Evolutionary conservation across 1,140 invertebrate genomes (phyloP), one percentile per base, ranked within the genome.

Genomic region (honey bee (Apis mellifera)): DNA sequence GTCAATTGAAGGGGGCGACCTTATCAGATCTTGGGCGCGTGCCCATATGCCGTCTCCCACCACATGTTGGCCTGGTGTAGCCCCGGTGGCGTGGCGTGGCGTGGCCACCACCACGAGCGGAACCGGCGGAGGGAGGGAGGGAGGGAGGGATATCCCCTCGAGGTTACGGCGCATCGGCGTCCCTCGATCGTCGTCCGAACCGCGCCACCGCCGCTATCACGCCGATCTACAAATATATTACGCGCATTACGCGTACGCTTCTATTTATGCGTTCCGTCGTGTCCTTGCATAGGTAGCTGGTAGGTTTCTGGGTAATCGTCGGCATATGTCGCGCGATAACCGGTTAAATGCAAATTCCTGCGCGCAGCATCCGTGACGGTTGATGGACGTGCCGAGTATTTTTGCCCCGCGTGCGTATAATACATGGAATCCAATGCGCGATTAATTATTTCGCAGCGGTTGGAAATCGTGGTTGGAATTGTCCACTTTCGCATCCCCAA

Each of bases 11-110:
- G 90, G 71, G 79, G 84, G 68, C 73, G 73, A 81, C 72, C 76
- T 90, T 93, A 93, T 93, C 93, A 90, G 92, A 93, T 93, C 89
- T 77, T 79, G 79, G 90, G 82, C 92, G 88, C 91, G 92, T 93
- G 93, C 90, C 93, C 93, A 93, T 92, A 92, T 93, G 93, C 88
- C 84, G 86, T 86, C 85, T 90, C 85, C 86, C 83, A 89, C 88
- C 89, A 89, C 90, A 89, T 89, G 75, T 68, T 80, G 75, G 64
- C 85, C 70, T 32, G 32, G 32, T 32, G 82, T 42, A 75, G 81
- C 83, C 78, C 75, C 66, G 73, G 55, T 83, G 66, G 82, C 71
- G 42, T 78, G 73, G 75, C 50, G 42, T n/a, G 82, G 50, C 71
- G n/a, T n/a, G 54, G 48, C 26, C 26, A n/a, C 21, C 60, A 55